Base-by-base conservation (phyloP, 2,797 vertebrate species). In the Poecilia picta region DNA sequence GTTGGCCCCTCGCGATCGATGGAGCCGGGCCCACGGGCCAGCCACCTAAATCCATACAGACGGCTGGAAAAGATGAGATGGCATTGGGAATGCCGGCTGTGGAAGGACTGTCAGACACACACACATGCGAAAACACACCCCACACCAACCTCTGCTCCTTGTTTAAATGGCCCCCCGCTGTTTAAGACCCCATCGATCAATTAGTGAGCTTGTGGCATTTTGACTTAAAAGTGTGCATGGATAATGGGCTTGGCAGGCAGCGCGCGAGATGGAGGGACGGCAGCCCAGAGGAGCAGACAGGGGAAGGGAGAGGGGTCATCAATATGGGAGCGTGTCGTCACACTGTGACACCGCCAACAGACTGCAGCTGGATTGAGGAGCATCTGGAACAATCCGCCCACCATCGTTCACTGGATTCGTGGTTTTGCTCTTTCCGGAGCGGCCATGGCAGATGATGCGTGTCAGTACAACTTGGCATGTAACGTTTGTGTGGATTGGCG, bases 381-480 rank as follows among this genome's bases (percentile, higher is more conserved):
- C 90, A 93, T 90, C 90, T 92, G 91, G 81, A 89, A 72, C 74
- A 3, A n/a, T 0, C 33, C 39, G 36, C 55, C 39, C 55, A 80
- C 78, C 80, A 46, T 43, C 84, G 55, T 76, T 81, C 71, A 77
- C 78, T 80, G 73, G 75, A 86, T 79, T 82, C 59, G 12, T 62
- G 81, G 87, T 81, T 85, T 88, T 86, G 85, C 85, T 82, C 76
- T 89, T 89, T 85, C 75, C 79, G 82, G 85, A 82, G 79, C 76
- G 89, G 92, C 94, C 91, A 91, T 85, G 81, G 91, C 93, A 95
- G 93, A 94, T 94, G 93, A 92, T 74, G 75, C 75, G 78, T 83
- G 80, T 78, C 86, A 77, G 47, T 72, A 41, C 72, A 81, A 88
- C 73, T 72, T 82, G 86, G 87, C 77, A 71, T 74, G 82, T 82